These are phyloP conservation scores for Colletes latitarsis DNA, from an alignment of 1,140 invertebrate genomes.

Conservation along the genomic window DNA sequence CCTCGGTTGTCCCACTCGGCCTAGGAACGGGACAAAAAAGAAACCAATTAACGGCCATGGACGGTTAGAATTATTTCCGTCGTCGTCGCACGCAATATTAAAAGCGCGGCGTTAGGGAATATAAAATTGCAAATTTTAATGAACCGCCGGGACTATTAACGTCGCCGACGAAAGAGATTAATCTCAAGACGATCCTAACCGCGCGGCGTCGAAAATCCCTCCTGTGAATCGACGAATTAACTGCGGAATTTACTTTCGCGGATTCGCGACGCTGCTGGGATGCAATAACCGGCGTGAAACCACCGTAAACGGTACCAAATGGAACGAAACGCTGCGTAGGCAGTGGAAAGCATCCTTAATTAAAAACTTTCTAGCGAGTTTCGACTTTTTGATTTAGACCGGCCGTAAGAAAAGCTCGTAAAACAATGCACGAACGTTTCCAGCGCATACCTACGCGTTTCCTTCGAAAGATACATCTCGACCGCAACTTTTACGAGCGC, in stretches of 20 bases:
- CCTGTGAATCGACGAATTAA: too few species aligned
- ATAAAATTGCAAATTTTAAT: too few species aligned
- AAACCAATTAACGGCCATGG: neutral
- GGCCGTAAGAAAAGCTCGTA: slow-evolving; percentile 22
- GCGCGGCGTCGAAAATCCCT: too few species aligned
- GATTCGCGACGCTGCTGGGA: too few species aligned
- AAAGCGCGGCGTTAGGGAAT: too few species aligned
- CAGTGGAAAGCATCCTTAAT: neutral
- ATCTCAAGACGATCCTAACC: too few species aligned
- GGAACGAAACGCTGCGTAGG: too few species aligned
- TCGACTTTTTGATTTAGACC: neutral
- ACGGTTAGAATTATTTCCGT: too few species aligned
- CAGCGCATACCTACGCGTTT: slow-evolving; percentile 40
- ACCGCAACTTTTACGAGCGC: slow-evolving; percentile 43
- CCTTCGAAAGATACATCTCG: slow-evolving; percentile 22
- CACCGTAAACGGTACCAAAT: neutral
- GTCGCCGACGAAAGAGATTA: too few species aligned
- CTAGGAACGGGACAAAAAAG: neutral
- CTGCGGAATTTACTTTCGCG: too few species aligned
- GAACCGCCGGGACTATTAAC: too few species aligned
- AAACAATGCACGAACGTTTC: slow-evolving; percentile 4
- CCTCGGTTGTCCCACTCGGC: neutral
- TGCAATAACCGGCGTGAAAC: neutral
- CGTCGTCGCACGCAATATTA: too few species aligned
- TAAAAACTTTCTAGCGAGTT: slow-evolving; percentile 7